Evolutionary conservation across 2,113 vertebrate species (phyloP), one percentile per base, ranked within the genome.

Genomic region (Eclectus roratus): DNA sequence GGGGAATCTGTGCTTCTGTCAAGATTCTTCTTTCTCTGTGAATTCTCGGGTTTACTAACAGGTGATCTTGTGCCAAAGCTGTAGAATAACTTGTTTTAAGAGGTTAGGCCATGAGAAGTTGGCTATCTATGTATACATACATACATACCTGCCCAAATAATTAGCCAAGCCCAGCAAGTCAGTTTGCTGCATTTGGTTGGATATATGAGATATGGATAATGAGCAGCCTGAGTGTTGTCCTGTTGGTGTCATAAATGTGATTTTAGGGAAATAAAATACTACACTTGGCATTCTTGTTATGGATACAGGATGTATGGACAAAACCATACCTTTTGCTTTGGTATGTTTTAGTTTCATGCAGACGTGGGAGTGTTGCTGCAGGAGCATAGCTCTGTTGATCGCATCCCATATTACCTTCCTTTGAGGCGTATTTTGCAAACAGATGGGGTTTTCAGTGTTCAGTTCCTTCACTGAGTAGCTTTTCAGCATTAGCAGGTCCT

Each of bases 81-180:
- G 33, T 17, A 7, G 15, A 39, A 3, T 12, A 47, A 12, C 21
- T 87, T 61, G 7, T 37, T 76, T 58, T 44, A 74, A 79, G 85
- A 70, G 46, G n/a, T 4, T 1, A 2, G 3, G 31, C 52, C 20
- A 18, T 55, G 56, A 60, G 66, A 46, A 80, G 31, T 46, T 23
- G 11, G 10, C 8, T 76, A 17, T 11, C 10, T 63, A 1, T 43
- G 4, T 64, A 5, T 19, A n/a, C 5, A 3, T n/a, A n/a, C 5
- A 3, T n/a, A 7, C 1, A 8, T 10, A 43, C 37, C 20, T 61
- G 23, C 6, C 43, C 5, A 5, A 16, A 37, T 71, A 25, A 8
- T 4, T 6, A n/a, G 33, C 55, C 13, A 23, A 58, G 20, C 23
- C n/a, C 7, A 13, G 27, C 7, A 44, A 2, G 33, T 47, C 56